Conservation (phyloP, 2,888 invertebrate species). For the Nephrotoma appendiculata region DNA sequence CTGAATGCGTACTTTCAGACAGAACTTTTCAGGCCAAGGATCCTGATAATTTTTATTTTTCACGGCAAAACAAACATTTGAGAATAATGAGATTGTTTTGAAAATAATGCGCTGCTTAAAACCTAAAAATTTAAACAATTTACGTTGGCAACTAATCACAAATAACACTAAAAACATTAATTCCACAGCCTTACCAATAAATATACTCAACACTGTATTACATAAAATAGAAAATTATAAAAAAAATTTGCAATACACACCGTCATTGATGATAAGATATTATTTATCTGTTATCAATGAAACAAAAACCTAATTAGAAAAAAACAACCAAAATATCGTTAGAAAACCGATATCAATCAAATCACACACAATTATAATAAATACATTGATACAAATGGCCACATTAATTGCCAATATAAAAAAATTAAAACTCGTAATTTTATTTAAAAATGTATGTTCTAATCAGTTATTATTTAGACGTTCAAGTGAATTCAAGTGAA, state of each 20-base stretch:
- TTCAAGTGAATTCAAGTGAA: not conserved
- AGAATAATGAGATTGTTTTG: too few species aligned
- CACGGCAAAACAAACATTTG: too few species aligned
- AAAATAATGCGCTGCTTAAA: too few species aligned
- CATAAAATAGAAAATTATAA: too few species aligned
- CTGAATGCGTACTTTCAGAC: too few species aligned
- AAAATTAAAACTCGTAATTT: not conserved
- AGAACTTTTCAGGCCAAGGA: too few species aligned
- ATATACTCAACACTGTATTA: too few species aligned
- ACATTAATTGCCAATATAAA: not conserved
- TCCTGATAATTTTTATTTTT: too few species aligned
- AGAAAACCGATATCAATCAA: not conserved
- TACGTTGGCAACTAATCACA: too few species aligned
- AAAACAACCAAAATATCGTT: not conserved
- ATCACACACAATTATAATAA: not conserved
- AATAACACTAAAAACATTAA: too few species aligned
- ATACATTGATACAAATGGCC: not conserved
- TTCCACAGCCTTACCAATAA: too few species aligned
- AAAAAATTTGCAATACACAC: not conserved
- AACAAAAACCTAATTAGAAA: not conserved
- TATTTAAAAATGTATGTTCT: not conserved
- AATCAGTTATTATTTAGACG: not conserved
- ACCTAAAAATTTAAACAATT: too few species aligned
- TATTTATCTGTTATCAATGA: not conserved
- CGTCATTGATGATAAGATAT: not conserved